phyloP scores from a whole-genome alignment of 2,797 vertebrate genomes.

The Phalloptychus januarius region DNA sequence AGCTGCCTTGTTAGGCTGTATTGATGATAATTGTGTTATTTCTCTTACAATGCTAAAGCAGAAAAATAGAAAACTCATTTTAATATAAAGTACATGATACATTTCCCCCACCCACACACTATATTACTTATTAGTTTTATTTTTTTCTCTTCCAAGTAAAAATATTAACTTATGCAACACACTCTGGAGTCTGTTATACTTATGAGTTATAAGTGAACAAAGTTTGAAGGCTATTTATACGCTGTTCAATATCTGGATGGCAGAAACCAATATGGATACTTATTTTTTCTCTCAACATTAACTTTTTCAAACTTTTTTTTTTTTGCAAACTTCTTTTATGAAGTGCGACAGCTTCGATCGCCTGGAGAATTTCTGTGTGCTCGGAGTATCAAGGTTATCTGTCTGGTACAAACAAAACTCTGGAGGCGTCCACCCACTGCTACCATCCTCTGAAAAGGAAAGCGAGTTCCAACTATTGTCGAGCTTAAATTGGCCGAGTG shows the following conservation, averaged over 20 bases:
- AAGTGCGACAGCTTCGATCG: conserved; percentile 59
- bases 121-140: conserved; percentile 17
- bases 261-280: conserved; percentile 44
- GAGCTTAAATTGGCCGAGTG: conserved; percentile 20
- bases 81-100: background rate
- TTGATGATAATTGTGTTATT: background rate
- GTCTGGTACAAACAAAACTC: conserved; percentile 49
- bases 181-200: conserved; percentile 7
- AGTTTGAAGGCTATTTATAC: conserved; percentile 45
- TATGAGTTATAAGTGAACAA: conserved; percentile 24
- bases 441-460: conserved; percentile 48
- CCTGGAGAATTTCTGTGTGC: conserved; percentile 56
- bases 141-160: conserved; percentile 7
- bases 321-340: conserved; percentile 33
- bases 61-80: conserved; percentile 41
- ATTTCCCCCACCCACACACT: conserved; percentile 47
- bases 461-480: conserved; percentile 31
- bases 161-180: conserved; percentile 20
- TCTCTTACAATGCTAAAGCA: conserved; percentile 18
- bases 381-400: conserved; percentile 54
- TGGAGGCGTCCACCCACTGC: conserved; percentile 59
- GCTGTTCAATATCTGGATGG: conserved; percentile 25
- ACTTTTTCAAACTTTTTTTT: conserved; percentile 4
- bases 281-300: conserved; percentile 18
- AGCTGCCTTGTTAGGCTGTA: background rate